phyloP scores from a whole-genome alignment of 2,113 vertebrate species.

The Theristicus caerulescens region DNA sequence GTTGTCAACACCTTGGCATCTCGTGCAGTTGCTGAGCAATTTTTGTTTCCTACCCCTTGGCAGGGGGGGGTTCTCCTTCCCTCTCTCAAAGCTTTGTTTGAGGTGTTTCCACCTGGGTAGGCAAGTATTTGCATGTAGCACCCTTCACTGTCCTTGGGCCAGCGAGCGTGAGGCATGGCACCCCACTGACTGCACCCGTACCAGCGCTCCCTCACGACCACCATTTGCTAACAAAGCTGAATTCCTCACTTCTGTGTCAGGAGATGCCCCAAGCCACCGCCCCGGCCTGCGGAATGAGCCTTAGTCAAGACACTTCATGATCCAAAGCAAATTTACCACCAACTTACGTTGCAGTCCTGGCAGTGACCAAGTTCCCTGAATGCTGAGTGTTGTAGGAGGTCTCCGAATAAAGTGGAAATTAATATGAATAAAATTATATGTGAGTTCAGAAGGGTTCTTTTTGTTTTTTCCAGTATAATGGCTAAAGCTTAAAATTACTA shows the following conservation, averaged over 20 bases:
- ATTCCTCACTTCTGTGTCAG: fast-evolving
- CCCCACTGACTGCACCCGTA: not conserved
- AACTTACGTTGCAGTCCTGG: not conserved
- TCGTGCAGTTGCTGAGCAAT: not conserved
- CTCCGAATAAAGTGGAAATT: not conserved
- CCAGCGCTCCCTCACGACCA: not conserved
- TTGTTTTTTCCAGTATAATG: not conserved
- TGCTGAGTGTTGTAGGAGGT: not conserved
- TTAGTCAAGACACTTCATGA: not conserved
- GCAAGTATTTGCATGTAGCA: not conserved
- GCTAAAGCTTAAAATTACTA: not conserved
- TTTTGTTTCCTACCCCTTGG: not conserved
- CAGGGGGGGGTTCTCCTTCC: not conserved
- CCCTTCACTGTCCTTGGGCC: not conserved
- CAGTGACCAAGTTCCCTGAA: not conserved
- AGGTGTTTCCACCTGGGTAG: not conserved
- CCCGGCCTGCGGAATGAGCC: fast-evolving
- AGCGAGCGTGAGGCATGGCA: not conserved
- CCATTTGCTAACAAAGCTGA: not conserved
- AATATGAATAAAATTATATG: fast-evolving
- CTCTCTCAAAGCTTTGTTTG: not conserved
- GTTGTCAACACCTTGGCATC: not conserved
- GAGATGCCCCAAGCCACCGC: not conserved
- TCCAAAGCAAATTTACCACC: not conserved
- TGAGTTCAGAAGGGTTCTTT: not conserved